Evolutionary conservation across 2,797 vertebrate species (phyloP), one percentile per base, ranked within the genome.

Genomic region (Carcharodon carcharias): DNA sequence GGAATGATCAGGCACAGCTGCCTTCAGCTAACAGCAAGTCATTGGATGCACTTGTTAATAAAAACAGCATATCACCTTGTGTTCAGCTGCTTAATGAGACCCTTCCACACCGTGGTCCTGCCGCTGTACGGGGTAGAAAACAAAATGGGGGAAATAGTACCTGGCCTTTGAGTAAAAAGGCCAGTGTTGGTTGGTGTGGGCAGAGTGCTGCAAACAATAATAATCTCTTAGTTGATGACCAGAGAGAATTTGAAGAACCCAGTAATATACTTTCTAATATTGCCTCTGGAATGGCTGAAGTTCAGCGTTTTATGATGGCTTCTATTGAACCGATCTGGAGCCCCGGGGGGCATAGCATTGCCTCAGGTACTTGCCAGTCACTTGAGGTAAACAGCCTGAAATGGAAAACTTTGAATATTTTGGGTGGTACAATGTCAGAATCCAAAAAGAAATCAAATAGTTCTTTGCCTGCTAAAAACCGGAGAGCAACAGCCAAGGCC

Each of bases 251-350:
- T 71, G 99, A 99, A 97, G 99, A 99, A 96, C 99, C 99, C 96
- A 99, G 99, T 97, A 99, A 99, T 97, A 99, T 99, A 97, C 98
- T 99, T 97, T 99, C 99, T 96, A 99, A 99, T 98, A 99, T 99
- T 96, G 99, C 99, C 9, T 99, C 99, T 54, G 99, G 99, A 93
- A 99, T 99, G 99, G 99, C 99, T 0, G 99, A 99, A 89, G 99
- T 99, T 96, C 99, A 99, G 97, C 98, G 99, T 97, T 99, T 99
- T 96, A 99, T 99, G 99, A 99, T 99, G 99, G 99, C 99, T 97
- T 99, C 99, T 96, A 99, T 99, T 58, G 99, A 99, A 97, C 99
- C 99, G 88, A 97, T 99, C 97, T 99, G 99, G 99, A 98, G 98
- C 96, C 99, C 99, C 0, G 97, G 97, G 1, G 96, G 97, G 69